Evolutionary conservation across 2,113 vertebrate genomes (phyloP), one percentile per base, ranked within the genome.

Genomic region (Oncorhynchus mykiss): DNA sequence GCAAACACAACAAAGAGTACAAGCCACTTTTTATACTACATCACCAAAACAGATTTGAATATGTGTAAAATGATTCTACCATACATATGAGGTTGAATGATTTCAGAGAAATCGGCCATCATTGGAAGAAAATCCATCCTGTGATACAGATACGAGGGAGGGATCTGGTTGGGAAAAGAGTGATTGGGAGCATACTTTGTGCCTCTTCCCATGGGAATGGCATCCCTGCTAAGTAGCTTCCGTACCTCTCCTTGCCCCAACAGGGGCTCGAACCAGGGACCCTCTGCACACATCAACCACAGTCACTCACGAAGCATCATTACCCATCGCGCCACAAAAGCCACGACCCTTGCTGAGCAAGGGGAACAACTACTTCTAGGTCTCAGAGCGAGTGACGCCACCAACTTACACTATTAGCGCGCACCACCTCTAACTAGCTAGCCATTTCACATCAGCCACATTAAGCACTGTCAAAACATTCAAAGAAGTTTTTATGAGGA

Each of bases 161-260:
- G 75, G 54, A 48, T 71, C 65, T 72, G 29, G 27, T 48, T 7
- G 70, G 66, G 34, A 75, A 67, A 77, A 78, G 62, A 78, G 34
- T 60, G 51, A 73, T 3, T 16, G 78, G 71, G 22, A 71, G 45
- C 60, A 27, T 31, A 70, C 62, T 13, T 60, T 79, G 76, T 76
- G 49, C n/a, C 54, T 67, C 74, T 89, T 84, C 85, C 86, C 88
- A 88, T 70, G 87, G 83, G 86, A 80, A 90, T 90, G 81, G 80
- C 78, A 84, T 91, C 86, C 82, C 88, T 16, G 34, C 45, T 22
- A n/a, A 27, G 27, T 27, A 27, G 27, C 27, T 3, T 27, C 27
- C 27, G 3, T 27, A 27, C 27, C 27, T 27, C 27, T 27, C 27
- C 27, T 27, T 27, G 27, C 27, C 27, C 27, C 27, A 27, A 27